These are phyloP conservation scores for Argyrosomus japonicus DNA, from an alignment of 2,113 vertebrate genomes.

Conservation along the genomic window DNA sequence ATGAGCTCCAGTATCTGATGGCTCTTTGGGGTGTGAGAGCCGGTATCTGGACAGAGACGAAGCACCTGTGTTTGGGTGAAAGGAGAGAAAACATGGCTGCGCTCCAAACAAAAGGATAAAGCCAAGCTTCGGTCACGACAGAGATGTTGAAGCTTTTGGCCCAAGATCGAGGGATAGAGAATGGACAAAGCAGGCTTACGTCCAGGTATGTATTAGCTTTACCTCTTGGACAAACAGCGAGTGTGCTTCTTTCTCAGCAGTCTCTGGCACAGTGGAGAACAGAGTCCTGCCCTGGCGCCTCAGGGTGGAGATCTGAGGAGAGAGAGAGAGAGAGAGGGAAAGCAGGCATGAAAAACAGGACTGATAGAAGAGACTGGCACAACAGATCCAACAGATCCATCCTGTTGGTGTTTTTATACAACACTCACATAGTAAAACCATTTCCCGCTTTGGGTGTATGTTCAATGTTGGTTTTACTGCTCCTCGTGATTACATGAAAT, in stretches of 20 bases:
- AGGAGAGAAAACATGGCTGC: conserved; percentile 25
- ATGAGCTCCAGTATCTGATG: conserved; percentile 6
- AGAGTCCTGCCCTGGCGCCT: conserved; percentile 90
- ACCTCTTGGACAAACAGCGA: conserved; percentile 97
- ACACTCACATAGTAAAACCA: neutral
- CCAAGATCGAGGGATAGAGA: neutral
- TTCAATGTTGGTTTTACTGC: conserved; percentile 14
- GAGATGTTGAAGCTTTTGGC: conserved; percentile 9
- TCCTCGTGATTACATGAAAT: neutral
- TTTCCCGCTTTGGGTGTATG: neutral
- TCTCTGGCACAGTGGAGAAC: conserved; percentile 91
- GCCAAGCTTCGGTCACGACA: neutral
- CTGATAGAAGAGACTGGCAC: conserved; percentile 18
- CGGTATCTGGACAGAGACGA: conserved; percentile 7
- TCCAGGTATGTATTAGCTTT: conserved; percentile 67
- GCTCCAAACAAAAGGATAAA: conserved; percentile 31
- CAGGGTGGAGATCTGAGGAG: conserved; percentile 88
- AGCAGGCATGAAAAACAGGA: conserved; percentile 47
- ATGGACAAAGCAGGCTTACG: conserved; percentile 31
- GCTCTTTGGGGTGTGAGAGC: conserved; percentile 17
- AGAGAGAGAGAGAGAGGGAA: conserved; percentile 44
- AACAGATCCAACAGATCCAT: conserved; percentile 37
- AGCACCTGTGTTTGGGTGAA: conserved; percentile 49
- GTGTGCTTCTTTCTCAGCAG: conserved; percentile 91
- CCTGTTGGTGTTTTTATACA: conserved; percentile 38